Percentiles rank a stretch among this genome's conserved stretches.
Conservation (phyloP, 2,888 invertebrate genomes). For the Dasysyrphus albostriatus region DNA sequence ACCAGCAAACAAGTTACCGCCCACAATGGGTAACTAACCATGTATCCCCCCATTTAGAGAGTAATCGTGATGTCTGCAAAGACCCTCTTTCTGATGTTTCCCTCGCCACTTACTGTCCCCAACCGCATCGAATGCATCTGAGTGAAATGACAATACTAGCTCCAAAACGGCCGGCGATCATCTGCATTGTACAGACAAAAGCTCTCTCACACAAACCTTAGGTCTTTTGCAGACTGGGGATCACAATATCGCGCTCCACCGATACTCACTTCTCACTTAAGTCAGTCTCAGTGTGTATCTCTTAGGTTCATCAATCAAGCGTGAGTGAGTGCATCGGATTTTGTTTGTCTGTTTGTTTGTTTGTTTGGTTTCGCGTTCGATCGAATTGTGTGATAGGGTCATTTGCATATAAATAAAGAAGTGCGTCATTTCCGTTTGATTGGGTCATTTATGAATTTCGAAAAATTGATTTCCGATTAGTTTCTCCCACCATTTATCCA, state of each 20-base stretch:
- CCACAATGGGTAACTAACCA: constrained; percentile 48
- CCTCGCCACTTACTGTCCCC: background rate
- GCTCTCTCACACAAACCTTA: constrained; percentile 54
- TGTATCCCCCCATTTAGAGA: constrained; percentile 30
- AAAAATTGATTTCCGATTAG: constrained; percentile 40
- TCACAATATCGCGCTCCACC: constrained; percentile 48
- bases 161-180: background rate
- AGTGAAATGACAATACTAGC: constrained; percentile 32
- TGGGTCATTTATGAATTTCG: constrained; percentile 48
- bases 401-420: constrained; percentile 70
- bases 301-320: constrained; percentile 74
- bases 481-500: constrained; percentile 22
- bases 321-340: constrained; percentile 73
- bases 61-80: constrained; percentile 46
- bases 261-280: constrained; percentile 53
- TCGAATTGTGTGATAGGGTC: constrained; percentile 42
- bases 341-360: constrained; percentile 18
- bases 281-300: constrained; percentile 74
- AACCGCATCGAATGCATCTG: background rate
- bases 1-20: constrained; percentile 52
- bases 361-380: background rate
- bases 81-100: background rate
- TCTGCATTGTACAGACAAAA: constrained; percentile 47
- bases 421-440: constrained; percentile 71
- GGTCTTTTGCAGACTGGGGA: constrained; percentile 54